Percentiles rank a stretch among this genome's conserved stretches.
phyloP scores from a whole-genome alignment of 2,888 invertebrate species.

The Oscheius myriophilus region DNA sequence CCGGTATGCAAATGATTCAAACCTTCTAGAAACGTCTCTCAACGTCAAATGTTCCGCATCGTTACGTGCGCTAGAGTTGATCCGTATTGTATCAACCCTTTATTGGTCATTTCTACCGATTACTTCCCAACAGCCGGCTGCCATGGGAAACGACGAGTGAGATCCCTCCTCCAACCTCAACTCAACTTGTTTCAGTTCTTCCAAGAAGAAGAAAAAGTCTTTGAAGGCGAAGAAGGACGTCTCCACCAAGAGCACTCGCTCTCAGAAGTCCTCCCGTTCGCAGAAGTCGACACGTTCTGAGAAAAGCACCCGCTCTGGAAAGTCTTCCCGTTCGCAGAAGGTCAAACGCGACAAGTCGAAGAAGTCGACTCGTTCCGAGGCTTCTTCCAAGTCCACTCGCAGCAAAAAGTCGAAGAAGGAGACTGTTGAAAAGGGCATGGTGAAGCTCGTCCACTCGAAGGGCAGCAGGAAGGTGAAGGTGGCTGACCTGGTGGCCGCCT shows the following conservation, averaged over 20 bases:
- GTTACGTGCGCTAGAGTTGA: too few species aligned
- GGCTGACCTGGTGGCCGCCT: conserved; percentile 20
- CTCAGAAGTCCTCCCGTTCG: neutral
- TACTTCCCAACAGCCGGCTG: too few species aligned
- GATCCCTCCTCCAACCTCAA: too few species aligned
- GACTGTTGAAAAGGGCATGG: neutral
- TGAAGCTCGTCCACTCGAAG: conserved; percentile 12
- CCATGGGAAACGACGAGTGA: too few species aligned
- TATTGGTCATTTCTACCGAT: too few species aligned
- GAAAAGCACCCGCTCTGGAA: neutral
- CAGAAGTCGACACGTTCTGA: conserved; percentile 1
- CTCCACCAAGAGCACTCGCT: neutral
- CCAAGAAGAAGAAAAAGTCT: conserved; percentile 1
- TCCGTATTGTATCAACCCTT: too few species aligned
- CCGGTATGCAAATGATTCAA: too few species aligned
- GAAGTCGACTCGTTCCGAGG: neutral
- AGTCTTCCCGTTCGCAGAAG: neutral
- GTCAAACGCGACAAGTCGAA: neutral
- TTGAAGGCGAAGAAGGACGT: neutral
- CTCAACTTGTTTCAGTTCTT: too few species aligned
- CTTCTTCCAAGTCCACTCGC: neutral
- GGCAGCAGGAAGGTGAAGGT: conserved; percentile 15
- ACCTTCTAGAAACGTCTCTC: too few species aligned
- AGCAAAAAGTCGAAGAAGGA: conserved; percentile 3
- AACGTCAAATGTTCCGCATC: too few species aligned